phyloP scores from a whole-genome alignment of 1,140 invertebrate species.

The Plodia interpunctella region DNA sequence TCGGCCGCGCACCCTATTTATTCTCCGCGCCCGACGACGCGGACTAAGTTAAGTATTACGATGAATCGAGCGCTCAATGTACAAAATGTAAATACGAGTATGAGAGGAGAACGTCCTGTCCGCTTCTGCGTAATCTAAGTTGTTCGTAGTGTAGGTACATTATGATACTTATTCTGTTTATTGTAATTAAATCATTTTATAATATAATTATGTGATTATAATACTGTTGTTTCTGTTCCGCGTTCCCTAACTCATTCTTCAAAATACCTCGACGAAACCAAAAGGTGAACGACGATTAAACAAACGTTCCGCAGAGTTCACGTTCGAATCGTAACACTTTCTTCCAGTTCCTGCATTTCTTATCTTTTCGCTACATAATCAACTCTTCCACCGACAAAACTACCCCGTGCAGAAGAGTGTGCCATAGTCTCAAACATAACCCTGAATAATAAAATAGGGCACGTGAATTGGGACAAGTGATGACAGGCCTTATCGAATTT shows the following conservation, averaged over 20 bases:
- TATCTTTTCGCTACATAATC: too few species aligned
- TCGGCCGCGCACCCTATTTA: constrained; percentile 45
- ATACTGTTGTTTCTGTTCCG: constrained; percentile 57
- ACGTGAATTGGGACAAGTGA: too few species aligned
- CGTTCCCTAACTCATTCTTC: not conserved
- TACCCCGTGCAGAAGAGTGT: too few species aligned
- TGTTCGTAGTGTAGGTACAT: constrained; percentile 78
- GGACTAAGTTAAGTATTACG: constrained; percentile 70
- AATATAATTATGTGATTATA: constrained; percentile 79
- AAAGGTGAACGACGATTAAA: too few species aligned
- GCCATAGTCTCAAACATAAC: too few species aligned
- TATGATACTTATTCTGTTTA: constrained; percentile 79
- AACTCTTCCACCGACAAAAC: too few species aligned
- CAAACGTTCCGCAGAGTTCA: too few species aligned
- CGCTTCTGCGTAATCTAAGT: constrained; percentile 77
- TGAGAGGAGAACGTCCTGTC: constrained; percentile 75
- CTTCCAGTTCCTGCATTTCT: too few species aligned
- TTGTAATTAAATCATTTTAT: constrained; percentile 80
- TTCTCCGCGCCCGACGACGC: constrained; percentile 54
- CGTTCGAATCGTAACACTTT: too few species aligned
- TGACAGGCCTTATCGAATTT: too few species aligned
- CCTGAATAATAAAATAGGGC: too few species aligned
- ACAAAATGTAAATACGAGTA: constrained; percentile 78
- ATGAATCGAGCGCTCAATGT: constrained; percentile 77
- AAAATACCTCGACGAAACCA: too few species aligned